Evolutionary conservation across 64 coral and sea anemone species (phyloP).

Genomic region (Anthopleura sola): DNA sequence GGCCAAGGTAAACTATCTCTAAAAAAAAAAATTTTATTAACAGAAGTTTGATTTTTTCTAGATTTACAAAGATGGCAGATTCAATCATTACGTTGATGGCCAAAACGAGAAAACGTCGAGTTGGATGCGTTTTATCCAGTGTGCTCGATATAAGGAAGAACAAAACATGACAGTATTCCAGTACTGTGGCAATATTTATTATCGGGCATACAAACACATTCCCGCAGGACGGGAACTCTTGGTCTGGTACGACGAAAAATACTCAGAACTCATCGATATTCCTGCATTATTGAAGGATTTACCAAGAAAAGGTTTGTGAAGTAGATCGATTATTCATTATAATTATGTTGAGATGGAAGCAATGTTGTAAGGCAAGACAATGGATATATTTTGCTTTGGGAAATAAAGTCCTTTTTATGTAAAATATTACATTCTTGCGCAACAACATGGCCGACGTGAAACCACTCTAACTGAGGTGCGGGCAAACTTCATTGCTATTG

Average conservation of each 20-base stretch:
- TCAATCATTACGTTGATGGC: constrained; percentile 92
- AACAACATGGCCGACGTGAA: too few relatives aligned
- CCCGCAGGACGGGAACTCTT: constrained; percentile 55
- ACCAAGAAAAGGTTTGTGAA: constrained; percentile 1
- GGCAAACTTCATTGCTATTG: too few relatives aligned
- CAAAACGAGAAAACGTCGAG: constrained; percentile 69
- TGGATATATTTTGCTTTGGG: too few relatives aligned
- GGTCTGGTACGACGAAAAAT: constrained; percentile 95
- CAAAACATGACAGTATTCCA: constrained; percentile 99
- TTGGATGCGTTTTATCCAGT: constrained; percentile 95
- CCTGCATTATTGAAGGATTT: constrained; percentile 50
- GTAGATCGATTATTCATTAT: not conserved
- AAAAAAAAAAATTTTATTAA: not conserved
- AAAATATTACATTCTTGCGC: too few relatives aligned
- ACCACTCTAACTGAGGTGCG: too few relatives aligned
- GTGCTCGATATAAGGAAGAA: constrained; percentile 87
- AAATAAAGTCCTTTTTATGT: too few relatives aligned
- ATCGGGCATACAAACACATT: constrained; percentile 76
- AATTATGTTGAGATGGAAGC: too few relatives aligned
- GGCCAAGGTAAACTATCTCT: too few relatives aligned
- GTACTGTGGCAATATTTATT: constrained; percentile 90
- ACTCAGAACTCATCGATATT: constrained; percentile 89
- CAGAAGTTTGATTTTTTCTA: not conserved
- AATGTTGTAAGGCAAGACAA: too few relatives aligned
- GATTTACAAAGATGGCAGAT: constrained; percentile 91